A percentile compares a stretch with the other conserved stretches of the same genome.
These are phyloP conservation scores for Centropristis striata DNA, from an alignment of 2,113 vertebrate species.

Conservation along the genomic window DNA sequence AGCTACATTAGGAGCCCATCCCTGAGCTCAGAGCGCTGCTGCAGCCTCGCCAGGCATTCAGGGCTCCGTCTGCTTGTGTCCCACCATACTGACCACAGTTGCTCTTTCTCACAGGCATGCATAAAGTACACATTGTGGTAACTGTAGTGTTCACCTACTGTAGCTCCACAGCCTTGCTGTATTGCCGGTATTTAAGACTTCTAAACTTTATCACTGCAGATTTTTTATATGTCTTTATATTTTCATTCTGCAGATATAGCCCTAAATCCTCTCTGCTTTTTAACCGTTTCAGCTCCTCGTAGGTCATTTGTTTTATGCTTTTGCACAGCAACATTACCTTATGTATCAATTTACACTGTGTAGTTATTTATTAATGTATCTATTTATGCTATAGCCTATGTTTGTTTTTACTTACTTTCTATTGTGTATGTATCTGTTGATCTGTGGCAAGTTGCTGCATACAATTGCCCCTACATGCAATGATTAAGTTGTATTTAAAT, in stretches of 20 bases:
- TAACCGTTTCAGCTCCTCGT: too few species aligned
- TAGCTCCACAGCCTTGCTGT: conserved; percentile 3
- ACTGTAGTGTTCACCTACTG: conserved; percentile 26
- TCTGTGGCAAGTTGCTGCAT: not conserved
- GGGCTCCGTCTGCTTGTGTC: conserved; percentile 30
- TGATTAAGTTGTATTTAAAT: not conserved
- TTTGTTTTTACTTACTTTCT: not conserved
- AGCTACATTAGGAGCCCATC: conserved; percentile 60
- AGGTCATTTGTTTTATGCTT: not conserved
- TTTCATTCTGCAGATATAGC: not conserved
- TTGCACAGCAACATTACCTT: not conserved
- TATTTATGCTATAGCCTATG: not conserved
- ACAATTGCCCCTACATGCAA: not conserved
- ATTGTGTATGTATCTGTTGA: not conserved
- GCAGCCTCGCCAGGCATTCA: conserved; percentile 50
- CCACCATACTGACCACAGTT: conserved; percentile 39
- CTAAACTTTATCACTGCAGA: not conserved
- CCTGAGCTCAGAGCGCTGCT: conserved; percentile 54
- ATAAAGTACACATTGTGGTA: conserved; percentile 14
- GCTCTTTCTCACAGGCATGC: conserved; percentile 31
- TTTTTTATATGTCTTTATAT: not conserved
- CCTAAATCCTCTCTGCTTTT: not conserved
- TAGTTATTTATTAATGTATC: not conserved
- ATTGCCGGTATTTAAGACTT: not conserved
- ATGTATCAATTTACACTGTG: not conserved